Conservation (phyloP, 2,888 invertebrate genomes). For the Drosophila neotestacea region DNA sequence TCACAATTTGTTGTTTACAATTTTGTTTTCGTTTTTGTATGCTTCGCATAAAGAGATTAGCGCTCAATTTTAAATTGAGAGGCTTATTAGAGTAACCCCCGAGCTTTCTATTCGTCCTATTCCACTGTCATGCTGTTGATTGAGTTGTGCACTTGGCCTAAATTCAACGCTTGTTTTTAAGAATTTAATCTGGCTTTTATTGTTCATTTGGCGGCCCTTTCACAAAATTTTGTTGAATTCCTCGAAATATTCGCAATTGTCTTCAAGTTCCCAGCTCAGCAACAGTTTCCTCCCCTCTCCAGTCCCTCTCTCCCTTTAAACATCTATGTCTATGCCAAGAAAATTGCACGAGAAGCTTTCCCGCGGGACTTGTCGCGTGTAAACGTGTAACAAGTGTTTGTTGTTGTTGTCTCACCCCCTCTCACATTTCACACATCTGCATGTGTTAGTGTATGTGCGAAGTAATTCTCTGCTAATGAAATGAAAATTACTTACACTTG, state of each 20-base stretch:
- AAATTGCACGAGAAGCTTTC: constrained; percentile 68
- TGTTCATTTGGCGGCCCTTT: constrained; percentile 35
- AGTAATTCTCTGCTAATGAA: constrained; percentile 63
- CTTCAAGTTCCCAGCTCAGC: constrained; percentile 8
- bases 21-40: constrained; percentile 31
- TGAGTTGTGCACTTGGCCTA: constrained; percentile 55
- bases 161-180: constrained; percentile 47
- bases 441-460: constrained; percentile 6
- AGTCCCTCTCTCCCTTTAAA: too few relatives aligned
- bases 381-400: constrained; percentile 59
- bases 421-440: background rate
- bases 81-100: constrained; percentile 47
- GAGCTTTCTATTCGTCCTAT: background rate
- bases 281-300: constrained; percentile 28
- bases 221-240: constrained; percentile 9
- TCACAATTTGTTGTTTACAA: constrained; percentile 11
- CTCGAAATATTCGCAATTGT: constrained; percentile 29
- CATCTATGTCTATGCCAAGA: constrained; percentile 33
- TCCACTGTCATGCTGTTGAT: constrained; percentile 22
- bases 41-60: constrained; percentile 60
- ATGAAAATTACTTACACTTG: constrained; percentile 63
- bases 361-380: constrained; percentile 55
- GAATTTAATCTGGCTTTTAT: constrained; percentile 60
- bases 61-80: constrained; percentile 61
- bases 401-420: background rate